A percentile compares a stretch with the other conserved stretches of the same genome.
phyloP scores from a whole-genome alignment of 2,888 invertebrate species.

The Andricus quercusramuli region DNA sequence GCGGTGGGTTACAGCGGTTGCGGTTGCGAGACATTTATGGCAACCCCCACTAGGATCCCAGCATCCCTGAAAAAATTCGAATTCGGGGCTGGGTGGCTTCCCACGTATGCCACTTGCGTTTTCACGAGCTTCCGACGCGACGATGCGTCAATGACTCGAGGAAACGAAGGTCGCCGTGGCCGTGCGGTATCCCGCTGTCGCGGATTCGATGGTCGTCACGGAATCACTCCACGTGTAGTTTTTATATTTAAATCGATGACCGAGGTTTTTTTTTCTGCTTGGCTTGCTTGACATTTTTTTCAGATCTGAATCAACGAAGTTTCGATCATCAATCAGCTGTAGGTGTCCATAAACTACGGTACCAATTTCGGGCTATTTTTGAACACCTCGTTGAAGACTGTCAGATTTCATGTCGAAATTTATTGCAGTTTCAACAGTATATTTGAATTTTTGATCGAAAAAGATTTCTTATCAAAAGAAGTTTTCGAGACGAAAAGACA shows the following conservation, averaged over 20 bases:
- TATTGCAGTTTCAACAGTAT: no score
- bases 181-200: constrained; percentile 26
- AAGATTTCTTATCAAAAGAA: no score
- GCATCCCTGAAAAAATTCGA: constrained; percentile 44
- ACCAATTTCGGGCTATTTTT: no score
- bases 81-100: constrained; percentile 45
- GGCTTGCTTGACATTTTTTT: background rate
- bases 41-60: constrained; percentile 71
- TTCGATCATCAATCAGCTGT: no score
- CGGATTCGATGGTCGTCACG: constrained; percentile 16
- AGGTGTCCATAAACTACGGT: no score
- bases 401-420: no score
- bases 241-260: background rate
- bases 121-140: constrained; percentile 45
- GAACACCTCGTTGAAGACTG: no score
- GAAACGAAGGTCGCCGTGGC: constrained; percentile 20
- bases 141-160: constrained; percentile 39
- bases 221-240: constrained; percentile 24
- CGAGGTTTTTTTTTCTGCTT: background rate
- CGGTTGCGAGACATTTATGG: constrained; percentile 77
- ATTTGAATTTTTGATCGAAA: no score
- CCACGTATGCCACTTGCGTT: constrained; percentile 46
- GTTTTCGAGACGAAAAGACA: no score
- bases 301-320: no score
- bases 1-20: constrained; percentile 59